Percentiles rank a stretch among this genome's conserved stretches.
Conservation (phyloP, 2,888 invertebrate genomes). For the Steromphala cineraria region DNA sequence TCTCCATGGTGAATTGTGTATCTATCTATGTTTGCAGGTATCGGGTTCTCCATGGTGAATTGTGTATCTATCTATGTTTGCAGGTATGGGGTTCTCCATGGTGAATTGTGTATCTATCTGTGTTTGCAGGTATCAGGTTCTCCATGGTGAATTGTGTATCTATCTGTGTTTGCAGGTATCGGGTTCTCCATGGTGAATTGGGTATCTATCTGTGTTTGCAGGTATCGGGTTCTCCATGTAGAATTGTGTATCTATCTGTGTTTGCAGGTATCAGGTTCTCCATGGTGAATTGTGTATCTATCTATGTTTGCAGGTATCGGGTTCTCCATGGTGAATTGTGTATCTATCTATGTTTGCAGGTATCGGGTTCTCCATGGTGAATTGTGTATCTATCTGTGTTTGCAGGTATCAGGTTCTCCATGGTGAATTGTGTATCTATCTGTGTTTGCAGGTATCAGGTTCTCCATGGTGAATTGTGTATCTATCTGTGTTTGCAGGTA, state of each 20-base stretch:
- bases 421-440: slow-evolving; percentile 72
- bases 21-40: too few relatives aligned
- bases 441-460: too few relatives aligned
- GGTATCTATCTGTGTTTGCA: slow-evolving; percentile 56
- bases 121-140: too few relatives aligned
- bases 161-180: slow-evolving; percentile 25
- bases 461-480: slow-evolving; percentile 70
- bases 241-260: slow-evolving; percentile 69
- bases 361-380: slow-evolving; percentile 74
- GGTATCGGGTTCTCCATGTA: slow-evolving; percentile 71
- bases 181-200: slow-evolving; percentile 72
- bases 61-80: too few relatives aligned
- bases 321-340: slow-evolving; percentile 71
- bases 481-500: background rate
- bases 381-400: slow-evolving; percentile 24
- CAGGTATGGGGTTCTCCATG: slow-evolving; percentile 69
- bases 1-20: slow-evolving; percentile 70
- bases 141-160: slow-evolving; percentile 68
- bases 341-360: too few relatives aligned
- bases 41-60: slow-evolving; percentile 73
- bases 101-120: slow-evolving; percentile 71
- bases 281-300: slow-evolving; percentile 61
- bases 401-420: slow-evolving; percentile 64
- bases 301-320: slow-evolving; percentile 47
- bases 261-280: too few relatives aligned